Evolutionary conservation across 1,140 invertebrate species (phyloP).

Genomic region (Papilio polyxenes): DNA sequence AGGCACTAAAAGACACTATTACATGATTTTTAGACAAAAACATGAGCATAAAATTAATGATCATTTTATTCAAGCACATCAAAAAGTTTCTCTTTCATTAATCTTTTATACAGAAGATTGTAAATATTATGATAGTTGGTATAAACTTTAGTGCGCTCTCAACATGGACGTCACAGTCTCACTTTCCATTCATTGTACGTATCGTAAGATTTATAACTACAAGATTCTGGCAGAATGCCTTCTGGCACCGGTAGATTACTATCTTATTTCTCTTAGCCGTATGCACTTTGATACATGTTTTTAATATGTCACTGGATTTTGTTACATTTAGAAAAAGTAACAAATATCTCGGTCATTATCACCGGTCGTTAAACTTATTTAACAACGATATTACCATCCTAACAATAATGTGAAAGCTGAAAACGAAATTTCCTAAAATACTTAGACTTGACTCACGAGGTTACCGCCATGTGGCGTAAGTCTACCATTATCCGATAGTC

Average conservation of each 20-base stretch:
- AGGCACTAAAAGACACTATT: not conserved
- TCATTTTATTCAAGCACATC: slow-evolving; percentile 1
- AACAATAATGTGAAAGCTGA: too few species aligned
- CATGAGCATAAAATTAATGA: not conserved
- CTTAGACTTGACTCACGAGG: too few species aligned
- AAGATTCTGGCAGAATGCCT: slow-evolving; percentile 24
- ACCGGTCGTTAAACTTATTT: not conserved
- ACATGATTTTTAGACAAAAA: not conserved
- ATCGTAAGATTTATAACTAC: slow-evolving; percentile 32
- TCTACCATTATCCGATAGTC: too few species aligned
- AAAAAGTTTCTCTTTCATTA: not conserved
- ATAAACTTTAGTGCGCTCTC: slow-evolving; percentile 6
- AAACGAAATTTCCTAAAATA: too few species aligned
- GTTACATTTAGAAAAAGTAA: not conserved
- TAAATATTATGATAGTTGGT: not conserved
- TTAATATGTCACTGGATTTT: not conserved
- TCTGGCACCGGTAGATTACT: slow-evolving; percentile 15
- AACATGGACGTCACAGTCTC: slow-evolving; percentile 22
- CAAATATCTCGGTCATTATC: not conserved
- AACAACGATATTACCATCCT: too few species aligned
- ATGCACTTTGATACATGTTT: slow-evolving; percentile 9
- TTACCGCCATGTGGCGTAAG: too few species aligned
- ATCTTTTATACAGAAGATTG: not conserved
- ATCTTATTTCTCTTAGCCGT: slow-evolving; percentile 6
- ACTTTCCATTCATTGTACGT: slow-evolving; percentile 26